Conservation (phyloP, 2,113 vertebrate genomes). For the Macroglossus sobrinus region DNA sequence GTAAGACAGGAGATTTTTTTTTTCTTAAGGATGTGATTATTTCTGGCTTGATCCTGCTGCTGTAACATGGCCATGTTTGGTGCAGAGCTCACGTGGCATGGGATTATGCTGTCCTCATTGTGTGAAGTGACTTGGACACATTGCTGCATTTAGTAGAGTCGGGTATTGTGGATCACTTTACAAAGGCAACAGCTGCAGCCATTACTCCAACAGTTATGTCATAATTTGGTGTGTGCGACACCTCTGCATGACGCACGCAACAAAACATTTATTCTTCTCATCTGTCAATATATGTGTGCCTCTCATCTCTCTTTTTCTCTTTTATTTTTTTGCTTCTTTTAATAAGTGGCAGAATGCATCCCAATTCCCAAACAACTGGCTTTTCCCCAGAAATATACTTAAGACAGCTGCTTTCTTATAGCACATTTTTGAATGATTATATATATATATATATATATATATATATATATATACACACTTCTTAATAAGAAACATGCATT, state of each 20-base stretch:
- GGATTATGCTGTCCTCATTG: constrained; percentile 77
- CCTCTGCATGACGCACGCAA: constrained; percentile 67
- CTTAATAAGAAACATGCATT: constrained; percentile 57
- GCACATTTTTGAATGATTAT: background rate
- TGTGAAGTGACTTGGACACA: constrained; percentile 79
- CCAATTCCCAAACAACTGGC: constrained; percentile 49
- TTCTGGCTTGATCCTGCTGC: constrained; percentile 77
- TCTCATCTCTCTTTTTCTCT: constrained; percentile 36
- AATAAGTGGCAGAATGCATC: constrained; percentile 58
- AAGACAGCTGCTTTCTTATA: constrained; percentile 35
- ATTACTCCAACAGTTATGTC: constrained; percentile 78
- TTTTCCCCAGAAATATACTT: constrained; percentile 48
- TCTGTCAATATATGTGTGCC: constrained; percentile 80
- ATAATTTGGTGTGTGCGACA: constrained; percentile 81
- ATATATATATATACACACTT: constrained; percentile 24
- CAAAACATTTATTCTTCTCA: constrained; percentile 80
- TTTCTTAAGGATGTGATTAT: constrained; percentile 82
- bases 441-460: no score
- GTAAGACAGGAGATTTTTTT: constrained; percentile 75
- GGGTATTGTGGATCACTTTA: constrained; percentile 81
- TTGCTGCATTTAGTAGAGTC: constrained; percentile 77
- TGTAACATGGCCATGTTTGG: constrained; percentile 76
- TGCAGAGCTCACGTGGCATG: constrained; percentile 67
- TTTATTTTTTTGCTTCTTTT: constrained; percentile 52
- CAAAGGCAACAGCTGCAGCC: constrained; percentile 84